These are phyloP conservation scores for Platycnemis pennipes DNA, from an alignment of 2,888 invertebrate species.

Conservation along the genomic window DNA sequence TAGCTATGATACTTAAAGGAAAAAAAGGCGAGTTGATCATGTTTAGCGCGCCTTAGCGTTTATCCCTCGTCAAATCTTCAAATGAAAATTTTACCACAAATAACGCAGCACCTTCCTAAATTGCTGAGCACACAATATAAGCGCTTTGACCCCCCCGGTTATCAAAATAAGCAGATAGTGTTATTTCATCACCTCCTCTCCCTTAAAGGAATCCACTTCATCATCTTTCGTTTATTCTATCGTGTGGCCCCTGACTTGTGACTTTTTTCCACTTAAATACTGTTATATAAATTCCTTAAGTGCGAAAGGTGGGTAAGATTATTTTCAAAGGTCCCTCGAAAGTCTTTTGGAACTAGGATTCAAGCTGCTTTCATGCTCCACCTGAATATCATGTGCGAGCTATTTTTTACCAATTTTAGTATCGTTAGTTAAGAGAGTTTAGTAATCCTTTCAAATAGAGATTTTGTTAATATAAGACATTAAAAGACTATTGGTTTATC, in stretches of 20 bases:
- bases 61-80: background rate
- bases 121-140: background rate
- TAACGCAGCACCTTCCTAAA: background rate
- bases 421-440: too few species aligned
- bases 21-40: background rate
- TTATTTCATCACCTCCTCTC: background rate
- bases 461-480: too few species aligned
- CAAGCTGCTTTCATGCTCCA: too few species aligned
- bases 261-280: background rate
- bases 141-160: background rate
- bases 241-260: background rate
- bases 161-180: background rate
- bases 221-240: background rate
- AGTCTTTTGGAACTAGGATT: too few species aligned
- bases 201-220: background rate
- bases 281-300: background rate
- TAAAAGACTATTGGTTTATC: too few species aligned
- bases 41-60: background rate
- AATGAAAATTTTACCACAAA: background rate
- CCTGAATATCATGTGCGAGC: too few species aligned
- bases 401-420: too few species aligned
- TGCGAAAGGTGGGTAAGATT: too few species aligned
- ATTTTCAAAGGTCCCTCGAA: too few species aligned
- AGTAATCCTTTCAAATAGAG: too few species aligned
- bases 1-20: background rate